Conservation (phyloP, 2,888 invertebrate species). For the Macrophya alboannulata region DNA sequence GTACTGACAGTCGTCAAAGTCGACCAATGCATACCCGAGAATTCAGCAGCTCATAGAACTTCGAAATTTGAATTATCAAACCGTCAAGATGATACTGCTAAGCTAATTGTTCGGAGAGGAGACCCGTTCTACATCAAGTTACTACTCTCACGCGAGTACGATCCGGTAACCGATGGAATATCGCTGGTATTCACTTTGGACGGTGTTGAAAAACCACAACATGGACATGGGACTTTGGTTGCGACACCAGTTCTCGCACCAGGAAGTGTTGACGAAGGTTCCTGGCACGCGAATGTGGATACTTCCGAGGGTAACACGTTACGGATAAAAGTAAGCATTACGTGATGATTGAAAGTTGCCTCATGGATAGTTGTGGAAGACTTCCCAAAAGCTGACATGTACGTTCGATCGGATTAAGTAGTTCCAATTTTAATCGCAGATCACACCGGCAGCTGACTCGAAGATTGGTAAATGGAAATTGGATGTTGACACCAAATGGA, state of each 20-base stretch:
- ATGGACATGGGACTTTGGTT: slow-evolving; percentile 90
- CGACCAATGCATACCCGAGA: slow-evolving; percentile 88
- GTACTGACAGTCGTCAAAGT: slow-evolving; percentile 88
- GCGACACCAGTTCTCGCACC: slow-evolving; percentile 88
- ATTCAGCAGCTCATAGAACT: slow-evolving; percentile 90
- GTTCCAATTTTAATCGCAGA: slow-evolving; percentile 79
- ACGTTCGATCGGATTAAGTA: background rate
- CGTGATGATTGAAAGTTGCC: background rate
- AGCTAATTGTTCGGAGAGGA: slow-evolving; percentile 91
- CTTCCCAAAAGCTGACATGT: background rate
- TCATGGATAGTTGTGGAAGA: background rate
- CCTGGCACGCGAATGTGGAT: slow-evolving; percentile 90
- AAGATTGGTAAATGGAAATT: slow-evolving; percentile 92
- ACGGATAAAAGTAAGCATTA: slow-evolving; percentile 79
- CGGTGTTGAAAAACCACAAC: slow-evolving; percentile 89
- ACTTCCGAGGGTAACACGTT: slow-evolving; percentile 85
- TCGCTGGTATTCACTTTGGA: slow-evolving; percentile 92
- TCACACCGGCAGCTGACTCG: slow-evolving; percentile 88
- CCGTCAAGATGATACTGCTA: slow-evolving; percentile 81
- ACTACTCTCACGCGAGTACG: slow-evolving; percentile 88
- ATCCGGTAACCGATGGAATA: slow-evolving; percentile 88
- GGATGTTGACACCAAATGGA: slow-evolving; percentile 90
- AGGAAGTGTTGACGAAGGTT: slow-evolving; percentile 83
- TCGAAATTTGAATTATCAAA: slow-evolving; percentile 89
- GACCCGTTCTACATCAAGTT: slow-evolving; percentile 90